Conservation (phyloP, 2,797 vertebrate species). For the Tiaroga cobitis region DNA sequence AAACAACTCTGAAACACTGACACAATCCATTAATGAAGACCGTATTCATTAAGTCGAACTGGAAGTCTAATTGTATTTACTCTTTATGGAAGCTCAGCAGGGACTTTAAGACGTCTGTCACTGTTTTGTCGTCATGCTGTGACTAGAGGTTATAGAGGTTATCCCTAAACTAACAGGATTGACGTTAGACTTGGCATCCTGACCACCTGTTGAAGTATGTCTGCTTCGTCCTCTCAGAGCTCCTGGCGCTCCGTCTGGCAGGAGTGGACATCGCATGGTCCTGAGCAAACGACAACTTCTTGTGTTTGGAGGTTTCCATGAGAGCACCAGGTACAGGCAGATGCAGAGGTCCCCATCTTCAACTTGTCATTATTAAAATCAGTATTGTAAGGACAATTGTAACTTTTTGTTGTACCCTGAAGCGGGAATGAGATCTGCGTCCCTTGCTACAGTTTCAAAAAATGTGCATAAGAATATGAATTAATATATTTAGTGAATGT, state of each 20-base stretch:
- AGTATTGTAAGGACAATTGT: background rate
- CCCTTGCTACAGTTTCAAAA: background rate
- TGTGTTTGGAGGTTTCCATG: conserved; percentile 96
- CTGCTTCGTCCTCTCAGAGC: conserved; percentile 72
- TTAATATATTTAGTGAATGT: background rate
- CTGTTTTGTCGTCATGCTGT: conserved; percentile 10
- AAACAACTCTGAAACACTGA: background rate
- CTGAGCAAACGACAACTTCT: conserved; percentile 88
- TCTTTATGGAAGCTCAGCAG: background rate
- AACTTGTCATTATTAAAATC: background rate
- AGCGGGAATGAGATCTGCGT: background rate
- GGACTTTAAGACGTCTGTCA: background rate
- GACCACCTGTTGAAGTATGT: conserved; percentile 22
- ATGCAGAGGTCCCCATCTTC: background rate
- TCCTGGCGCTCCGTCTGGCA: conserved; percentile 88
- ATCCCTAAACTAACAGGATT: conserved; percentile 1
- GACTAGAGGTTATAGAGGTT: background rate
- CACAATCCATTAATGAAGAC: background rate
- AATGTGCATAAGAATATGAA: background rate
- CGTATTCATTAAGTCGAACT: background rate
- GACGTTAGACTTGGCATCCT: background rate
- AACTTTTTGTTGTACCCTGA: background rate
- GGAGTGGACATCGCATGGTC: conserved; percentile 95
- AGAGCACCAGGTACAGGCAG: conserved; percentile 83
- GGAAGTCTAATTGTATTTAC: conserved; percentile 13